Evolutionary conservation across 2,888 invertebrate genomes (phyloP).

Genomic region (Tuberolachnus salignus): DNA sequence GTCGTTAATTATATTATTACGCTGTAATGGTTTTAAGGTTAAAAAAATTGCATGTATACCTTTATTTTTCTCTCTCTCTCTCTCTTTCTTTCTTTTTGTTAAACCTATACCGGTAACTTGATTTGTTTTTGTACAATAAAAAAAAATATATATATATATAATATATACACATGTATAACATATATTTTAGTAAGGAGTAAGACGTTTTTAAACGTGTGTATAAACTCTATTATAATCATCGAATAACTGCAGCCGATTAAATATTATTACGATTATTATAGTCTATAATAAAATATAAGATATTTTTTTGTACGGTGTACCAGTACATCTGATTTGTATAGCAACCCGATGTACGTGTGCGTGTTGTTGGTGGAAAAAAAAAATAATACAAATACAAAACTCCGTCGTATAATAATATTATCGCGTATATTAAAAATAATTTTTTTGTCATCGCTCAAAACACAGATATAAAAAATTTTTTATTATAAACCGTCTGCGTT

Average conservation of each 20-base stretch:
- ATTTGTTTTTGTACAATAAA: conserved; percentile 50
- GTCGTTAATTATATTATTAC: conserved; percentile 49
- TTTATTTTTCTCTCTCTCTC: no score
- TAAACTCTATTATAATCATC: no score
- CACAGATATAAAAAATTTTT: no score
- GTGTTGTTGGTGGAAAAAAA: conserved; percentile 22
- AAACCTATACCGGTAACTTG: conserved; percentile 24
- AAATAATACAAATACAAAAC: conserved; percentile 17
- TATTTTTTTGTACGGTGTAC: no score
- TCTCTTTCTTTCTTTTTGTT: conserved; percentile 31
- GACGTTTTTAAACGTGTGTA: no score
- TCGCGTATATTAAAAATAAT: no score
- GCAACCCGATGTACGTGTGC: conserved; percentile 37
- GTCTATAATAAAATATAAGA: conserved; percentile 23
- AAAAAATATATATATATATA: background rate
- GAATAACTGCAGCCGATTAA: background rate
- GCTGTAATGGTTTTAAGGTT: conserved; percentile 51
- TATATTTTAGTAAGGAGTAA: no score
- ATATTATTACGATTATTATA: conserved; percentile 13
- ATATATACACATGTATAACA: background rate
- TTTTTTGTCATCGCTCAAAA: no score
- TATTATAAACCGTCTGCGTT: no score
- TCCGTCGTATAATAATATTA: conserved; percentile 21
- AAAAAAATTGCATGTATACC: conserved; percentile 33
- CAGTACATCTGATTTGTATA: no score